A percentile compares a stretch with the other conserved stretches of the same genome.
Conservation (phyloP, 2,888 invertebrate genomes). For the Drosophila meridionalis region DNA sequence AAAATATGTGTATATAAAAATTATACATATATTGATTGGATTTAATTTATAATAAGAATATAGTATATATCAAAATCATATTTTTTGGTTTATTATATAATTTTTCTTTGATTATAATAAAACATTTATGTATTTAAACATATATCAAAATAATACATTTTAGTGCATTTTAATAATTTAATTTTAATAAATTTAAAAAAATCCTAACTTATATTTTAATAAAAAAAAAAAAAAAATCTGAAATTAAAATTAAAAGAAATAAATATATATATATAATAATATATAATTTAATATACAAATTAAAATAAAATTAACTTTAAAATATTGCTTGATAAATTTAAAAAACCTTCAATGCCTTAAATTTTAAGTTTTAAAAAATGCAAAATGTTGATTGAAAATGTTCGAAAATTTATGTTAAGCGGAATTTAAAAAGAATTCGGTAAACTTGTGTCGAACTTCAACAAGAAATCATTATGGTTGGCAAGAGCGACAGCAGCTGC, state of each 20-base stretch:
- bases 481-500: conserved; percentile 50
- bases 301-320: not conserved
- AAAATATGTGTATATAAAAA: not conserved
- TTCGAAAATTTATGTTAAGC: not conserved
- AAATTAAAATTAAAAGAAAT: too few species aligned
- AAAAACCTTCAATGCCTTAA: not conserved
- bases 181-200: too few species aligned
- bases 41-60: too few species aligned
- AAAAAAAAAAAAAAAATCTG: too few species aligned
- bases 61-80: too few species aligned
- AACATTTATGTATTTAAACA: too few species aligned
- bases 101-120: too few species aligned
- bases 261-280: not conserved
- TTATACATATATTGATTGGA: not conserved
- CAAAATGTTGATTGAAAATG: conserved; percentile 4
- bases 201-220: too few species aligned
- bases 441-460: conserved; percentile 14
- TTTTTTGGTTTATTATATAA: too few species aligned
- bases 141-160: too few species aligned
- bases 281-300: not conserved
- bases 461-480: conserved; percentile 8
- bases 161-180: too few species aligned
- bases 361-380: not conserved
- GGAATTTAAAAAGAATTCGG: conserved; percentile 3
- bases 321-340: too few species aligned